Evolutionary conservation across 2,113 vertebrate genomes (phyloP).

Genomic region (Copsychus sechellarum): DNA sequence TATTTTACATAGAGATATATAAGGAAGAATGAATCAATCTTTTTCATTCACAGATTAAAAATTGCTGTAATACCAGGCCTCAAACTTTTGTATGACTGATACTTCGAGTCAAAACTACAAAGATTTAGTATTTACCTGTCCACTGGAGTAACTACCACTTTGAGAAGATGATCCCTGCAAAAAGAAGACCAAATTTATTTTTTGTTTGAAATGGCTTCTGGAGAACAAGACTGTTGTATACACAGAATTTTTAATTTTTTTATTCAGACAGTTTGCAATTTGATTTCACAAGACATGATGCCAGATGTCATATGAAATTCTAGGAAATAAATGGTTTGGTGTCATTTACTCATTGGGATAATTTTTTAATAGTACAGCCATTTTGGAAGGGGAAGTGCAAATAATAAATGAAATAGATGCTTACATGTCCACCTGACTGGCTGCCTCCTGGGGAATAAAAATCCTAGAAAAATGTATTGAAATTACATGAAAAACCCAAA

Average conservation of each 20-base stretch:
- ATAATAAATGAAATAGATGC: conserved; percentile 59
- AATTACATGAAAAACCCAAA: conserved; percentile 35
- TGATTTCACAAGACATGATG: background rate
- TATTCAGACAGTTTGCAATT: background rate
- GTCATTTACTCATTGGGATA: background rate
- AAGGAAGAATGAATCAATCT: background rate
- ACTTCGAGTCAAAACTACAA: background rate
- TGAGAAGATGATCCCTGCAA: conserved; percentile 54
- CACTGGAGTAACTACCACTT: conserved; percentile 27
- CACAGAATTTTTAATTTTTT: background rate
- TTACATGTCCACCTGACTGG: conserved; percentile 70
- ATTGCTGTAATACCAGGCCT: background rate
- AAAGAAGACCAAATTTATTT: background rate
- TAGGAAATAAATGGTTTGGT: background rate
- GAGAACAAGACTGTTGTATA: background rate
- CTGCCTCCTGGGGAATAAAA: conserved; percentile 66
- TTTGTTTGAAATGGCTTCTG: background rate
- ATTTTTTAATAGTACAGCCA: background rate
- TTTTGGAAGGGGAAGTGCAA: conserved; percentile 22
- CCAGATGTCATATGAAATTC: background rate
- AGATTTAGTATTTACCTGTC: conserved; percentile 14
- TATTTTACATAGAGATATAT: background rate
- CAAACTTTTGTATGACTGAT: background rate
- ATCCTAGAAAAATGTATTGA: conserved; percentile 64
- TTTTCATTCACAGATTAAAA: background rate